phyloP scores from a whole-genome alignment of 2,797 vertebrate genomes.

The Chanos chanos region DNA sequence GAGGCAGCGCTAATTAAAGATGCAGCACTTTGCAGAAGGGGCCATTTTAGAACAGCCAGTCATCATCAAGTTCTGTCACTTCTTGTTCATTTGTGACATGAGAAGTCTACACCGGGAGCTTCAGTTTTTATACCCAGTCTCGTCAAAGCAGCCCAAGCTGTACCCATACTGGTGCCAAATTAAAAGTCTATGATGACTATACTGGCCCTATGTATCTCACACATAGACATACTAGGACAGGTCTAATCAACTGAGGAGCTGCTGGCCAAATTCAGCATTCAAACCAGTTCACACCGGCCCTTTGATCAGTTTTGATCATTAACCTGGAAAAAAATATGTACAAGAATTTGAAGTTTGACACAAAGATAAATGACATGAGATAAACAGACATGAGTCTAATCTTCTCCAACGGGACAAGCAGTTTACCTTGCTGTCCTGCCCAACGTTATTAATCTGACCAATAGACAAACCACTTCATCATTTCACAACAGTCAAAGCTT shows the following conservation, averaged over 20 bases:
- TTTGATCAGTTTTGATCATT: too few species aligned
- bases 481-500: too few species aligned
- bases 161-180: too few species aligned
- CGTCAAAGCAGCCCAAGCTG: too few species aligned
- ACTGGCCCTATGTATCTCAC: not conserved
- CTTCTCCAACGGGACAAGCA: too few species aligned
- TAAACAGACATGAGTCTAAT: too few species aligned
- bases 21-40: constrained; percentile 25
- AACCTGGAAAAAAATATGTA: too few species aligned
- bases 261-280: not conserved
- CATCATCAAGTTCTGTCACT: constrained; percentile 27
- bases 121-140: constrained; percentile 18
- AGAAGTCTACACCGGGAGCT: constrained; percentile 8
- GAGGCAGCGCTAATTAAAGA: constrained; percentile 41
- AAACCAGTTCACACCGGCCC: not conserved
- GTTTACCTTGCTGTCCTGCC: too few species aligned
- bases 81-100: constrained; percentile 27
- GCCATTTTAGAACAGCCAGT: constrained; percentile 15
- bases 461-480: too few species aligned
- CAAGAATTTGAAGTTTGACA: too few species aligned
- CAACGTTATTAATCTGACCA: too few species aligned
- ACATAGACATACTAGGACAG: not conserved
- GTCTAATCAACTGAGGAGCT: constrained; percentile 7
- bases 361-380: too few species aligned
- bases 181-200: not conserved